Conservation (phyloP, 2,113 vertebrate species). For the Thamnophis sirtalis region DNA sequence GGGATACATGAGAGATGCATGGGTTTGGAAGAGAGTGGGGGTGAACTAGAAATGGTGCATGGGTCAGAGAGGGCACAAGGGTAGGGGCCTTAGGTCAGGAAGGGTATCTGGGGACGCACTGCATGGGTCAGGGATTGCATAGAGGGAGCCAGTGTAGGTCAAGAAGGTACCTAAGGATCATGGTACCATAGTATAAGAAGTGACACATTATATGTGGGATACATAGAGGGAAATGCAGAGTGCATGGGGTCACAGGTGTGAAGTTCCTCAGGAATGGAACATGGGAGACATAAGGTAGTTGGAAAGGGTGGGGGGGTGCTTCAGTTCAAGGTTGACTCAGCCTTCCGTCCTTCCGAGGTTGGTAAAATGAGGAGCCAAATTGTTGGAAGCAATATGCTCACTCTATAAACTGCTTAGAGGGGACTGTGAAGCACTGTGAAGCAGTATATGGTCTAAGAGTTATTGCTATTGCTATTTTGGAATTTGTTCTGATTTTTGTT, state of each 20-base stretch:
- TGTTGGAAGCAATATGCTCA: background rate
- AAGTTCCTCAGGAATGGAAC: background rate
- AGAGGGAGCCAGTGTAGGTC: background rate
- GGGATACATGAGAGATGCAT: too few relatives aligned
- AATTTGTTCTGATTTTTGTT: background rate
- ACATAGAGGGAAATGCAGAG: background rate
- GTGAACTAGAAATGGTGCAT: background rate
- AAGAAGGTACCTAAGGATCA: background rate
- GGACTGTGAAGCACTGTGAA: background rate
- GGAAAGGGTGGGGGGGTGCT: background rate
- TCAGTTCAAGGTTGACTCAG: background rate
- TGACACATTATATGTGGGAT: background rate
- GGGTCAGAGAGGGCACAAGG: background rate
- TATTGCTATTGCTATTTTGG: background rate
- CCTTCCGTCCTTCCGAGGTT: background rate
- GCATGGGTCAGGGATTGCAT: background rate
- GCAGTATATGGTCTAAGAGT: background rate
- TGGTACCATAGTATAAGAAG: background rate
- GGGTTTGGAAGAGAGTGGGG: background rate
- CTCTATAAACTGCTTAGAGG: background rate
- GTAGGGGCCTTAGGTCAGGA: background rate
- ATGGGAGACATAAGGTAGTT: background rate
- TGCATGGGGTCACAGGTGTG: background rate
- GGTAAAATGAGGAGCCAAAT: background rate
- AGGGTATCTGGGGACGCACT: background rate